phyloP scores from a whole-genome alignment of 2,888 invertebrate species.

The Drosophila putrida region DNA sequence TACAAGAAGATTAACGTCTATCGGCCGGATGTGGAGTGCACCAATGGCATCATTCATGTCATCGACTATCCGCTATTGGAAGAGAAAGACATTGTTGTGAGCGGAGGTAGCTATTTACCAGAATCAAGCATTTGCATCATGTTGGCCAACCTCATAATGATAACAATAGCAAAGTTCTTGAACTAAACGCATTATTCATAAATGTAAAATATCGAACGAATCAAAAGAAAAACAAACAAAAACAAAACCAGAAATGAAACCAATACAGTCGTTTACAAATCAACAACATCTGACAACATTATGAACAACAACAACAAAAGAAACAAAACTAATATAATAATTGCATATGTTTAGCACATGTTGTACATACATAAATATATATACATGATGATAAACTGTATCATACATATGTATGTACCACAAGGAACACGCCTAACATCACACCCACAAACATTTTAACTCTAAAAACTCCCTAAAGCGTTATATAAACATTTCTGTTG shows the following conservation, averaged over 20 bases:
- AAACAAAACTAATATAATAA: conserved; percentile 57
- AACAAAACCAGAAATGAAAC: conserved; percentile 47
- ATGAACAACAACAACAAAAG: conserved; percentile 25
- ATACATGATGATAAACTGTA: conserved; percentile 50
- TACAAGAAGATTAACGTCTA: conserved; percentile 93
- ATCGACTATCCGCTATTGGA: conserved; percentile 94
- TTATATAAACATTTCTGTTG: conserved; percentile 17
- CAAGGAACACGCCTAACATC: conserved; percentile 51
- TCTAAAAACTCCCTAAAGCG: conserved; percentile 13
- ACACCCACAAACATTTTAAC: conserved; percentile 16
- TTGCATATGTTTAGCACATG: conserved; percentile 59
- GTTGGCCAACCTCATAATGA: conserved; percentile 85
- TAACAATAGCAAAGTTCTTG: conserved; percentile 84
- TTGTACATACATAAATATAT: conserved; percentile 35
- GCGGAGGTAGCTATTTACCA: conserved; percentile 84
- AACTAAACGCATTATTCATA: conserved; percentile 78
- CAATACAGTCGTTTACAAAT: conserved; percentile 66
- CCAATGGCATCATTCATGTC: conserved; percentile 97
- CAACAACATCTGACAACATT: conserved; percentile 40
- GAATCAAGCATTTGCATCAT: conserved; percentile 84
- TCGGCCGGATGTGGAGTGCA: conserved; percentile 97
- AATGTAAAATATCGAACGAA: conserved; percentile 58
- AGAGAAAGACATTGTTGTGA: conserved; percentile 92
- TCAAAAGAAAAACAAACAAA: conserved; percentile 46
- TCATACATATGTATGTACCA: conserved; percentile 64